phyloP scores from a whole-genome alignment of 2,888 invertebrate genomes.

The Catocala sponsa region DNA sequence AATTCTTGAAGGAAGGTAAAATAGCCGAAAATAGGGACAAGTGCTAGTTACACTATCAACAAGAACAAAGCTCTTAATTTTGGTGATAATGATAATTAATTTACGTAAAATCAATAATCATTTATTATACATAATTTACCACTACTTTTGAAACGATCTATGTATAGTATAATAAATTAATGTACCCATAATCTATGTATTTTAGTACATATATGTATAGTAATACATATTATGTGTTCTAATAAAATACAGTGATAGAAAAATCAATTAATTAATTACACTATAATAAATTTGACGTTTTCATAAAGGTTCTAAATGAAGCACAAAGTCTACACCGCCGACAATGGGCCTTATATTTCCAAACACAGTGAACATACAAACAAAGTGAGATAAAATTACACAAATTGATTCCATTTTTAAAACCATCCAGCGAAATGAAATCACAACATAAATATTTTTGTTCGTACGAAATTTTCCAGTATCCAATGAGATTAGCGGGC shows the following conservation, averaged over 20 bases:
- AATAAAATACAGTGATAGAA: neutral
- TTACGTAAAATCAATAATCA: too few species aligned
- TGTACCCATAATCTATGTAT: too few species aligned
- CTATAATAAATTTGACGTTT: neutral
- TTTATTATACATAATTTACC: too few species aligned
- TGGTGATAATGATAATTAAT: too few species aligned
- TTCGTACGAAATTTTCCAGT: slow-evolving; percentile 53
- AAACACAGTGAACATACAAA: slow-evolving; percentile 7
- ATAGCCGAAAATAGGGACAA: too few species aligned
- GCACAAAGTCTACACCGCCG: neutral
- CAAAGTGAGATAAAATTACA: slow-evolving; percentile 24
- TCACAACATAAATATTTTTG: slow-evolving; percentile 57
- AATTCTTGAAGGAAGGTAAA: too few species aligned
- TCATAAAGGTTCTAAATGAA: neutral
- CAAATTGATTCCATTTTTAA: slow-evolving; percentile 31
- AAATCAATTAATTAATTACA: neutral
- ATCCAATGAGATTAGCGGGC: slow-evolving; percentile 64
- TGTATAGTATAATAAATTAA: too few species aligned
- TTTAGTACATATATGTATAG: too few species aligned
- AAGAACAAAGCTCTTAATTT: too few species aligned
- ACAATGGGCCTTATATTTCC: slow-evolving; percentile 13
- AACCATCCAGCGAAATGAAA: slow-evolving; percentile 47
- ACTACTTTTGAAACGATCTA: too few species aligned
- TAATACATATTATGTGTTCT: neutral
- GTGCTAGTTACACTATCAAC: too few species aligned